Evolutionary conservation across 2,797 vertebrate species (phyloP), one percentile per base, ranked within the genome.

Genomic region (Oryzias sinensis): DNA sequence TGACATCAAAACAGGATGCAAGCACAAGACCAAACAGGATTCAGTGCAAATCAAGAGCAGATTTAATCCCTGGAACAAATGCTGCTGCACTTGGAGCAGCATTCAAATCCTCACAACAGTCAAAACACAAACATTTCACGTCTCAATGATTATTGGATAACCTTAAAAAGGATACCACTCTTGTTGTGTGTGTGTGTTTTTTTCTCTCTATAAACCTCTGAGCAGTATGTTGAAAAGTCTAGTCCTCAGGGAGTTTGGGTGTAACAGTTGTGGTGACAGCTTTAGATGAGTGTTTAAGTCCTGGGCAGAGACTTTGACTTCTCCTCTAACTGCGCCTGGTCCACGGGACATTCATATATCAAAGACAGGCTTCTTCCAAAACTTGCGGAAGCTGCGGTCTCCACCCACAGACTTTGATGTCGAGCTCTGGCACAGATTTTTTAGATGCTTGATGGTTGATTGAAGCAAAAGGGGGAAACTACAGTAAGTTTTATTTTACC

Each of bases 381-480:
- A 76, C 72, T 80, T 69, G 66, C 74, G 58, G 83, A 87, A 85
- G 81, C 76, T 67, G 66, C 56, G 70, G 68, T 74, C 79, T 79
- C 79, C 82, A 79, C 81, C 84, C 74, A 56, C 55, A 57, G 70
- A 51, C 80, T 87, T 80, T 86, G 58, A 87, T 75, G 76, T 82
- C 3, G 37, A 62, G 60, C 47, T 65, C 65, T 79, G 79, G 56
- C 61, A 61, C 43, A 16, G 64, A 52, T 46, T 70, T 83, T 63
- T 42, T 65, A 70, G 73, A 71, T 72, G 25, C 33, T 77, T 82
- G 77, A 76, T 79, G 70, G 76, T 81, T 72, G 64, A 78, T 77
- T 78, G 55, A 62, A 55, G 51, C 33, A 68, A 71, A 65, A 33
- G 40, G 24, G 40, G 25, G 55, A 45, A 63, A 42, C 17, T 53